Evolutionary conservation across 2,113 vertebrate genomes (phyloP).

Genomic region (Myrmophylax atrothorax): DNA sequence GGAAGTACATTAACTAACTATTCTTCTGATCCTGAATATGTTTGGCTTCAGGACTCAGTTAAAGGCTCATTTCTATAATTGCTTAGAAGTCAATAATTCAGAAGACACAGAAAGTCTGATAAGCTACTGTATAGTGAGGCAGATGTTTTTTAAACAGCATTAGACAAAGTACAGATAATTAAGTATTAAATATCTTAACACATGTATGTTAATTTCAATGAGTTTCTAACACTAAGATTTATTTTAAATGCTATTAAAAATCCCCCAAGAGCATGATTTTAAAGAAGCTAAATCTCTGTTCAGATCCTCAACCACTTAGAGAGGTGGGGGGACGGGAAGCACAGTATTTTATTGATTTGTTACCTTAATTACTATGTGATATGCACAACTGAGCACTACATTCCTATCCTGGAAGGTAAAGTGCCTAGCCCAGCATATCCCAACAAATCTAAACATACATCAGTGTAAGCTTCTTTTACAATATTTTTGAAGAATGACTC

Average conservation of each 20-base stretch:
- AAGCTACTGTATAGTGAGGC: background rate
- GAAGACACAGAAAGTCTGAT: background rate
- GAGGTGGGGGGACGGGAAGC: no score
- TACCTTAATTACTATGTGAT: background rate
- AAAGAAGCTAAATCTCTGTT: background rate
- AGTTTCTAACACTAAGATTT: background rate
- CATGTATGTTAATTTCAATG: background rate
- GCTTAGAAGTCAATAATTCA: background rate
- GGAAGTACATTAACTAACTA: background rate
- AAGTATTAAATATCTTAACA: background rate
- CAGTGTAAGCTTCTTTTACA: background rate
- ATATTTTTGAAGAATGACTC: background rate
- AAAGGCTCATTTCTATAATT: background rate
- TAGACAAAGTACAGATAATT: background rate
- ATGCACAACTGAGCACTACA: background rate
- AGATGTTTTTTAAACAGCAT: background rate
- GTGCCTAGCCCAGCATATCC: background rate
- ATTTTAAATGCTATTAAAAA: background rate
- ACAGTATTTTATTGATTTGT: background rate
- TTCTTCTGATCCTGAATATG: background rate
- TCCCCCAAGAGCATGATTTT: background rate
- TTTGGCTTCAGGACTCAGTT: background rate
- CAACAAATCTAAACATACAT: background rate
- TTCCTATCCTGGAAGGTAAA: background rate
- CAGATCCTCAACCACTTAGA: background rate